A percentile compares a stretch with the other conserved stretches of the same genome.
These are phyloP conservation scores for Gambusia holbrooki DNA, from an alignment of 2,113 vertebrate species.

Conservation along the genomic window DNA sequence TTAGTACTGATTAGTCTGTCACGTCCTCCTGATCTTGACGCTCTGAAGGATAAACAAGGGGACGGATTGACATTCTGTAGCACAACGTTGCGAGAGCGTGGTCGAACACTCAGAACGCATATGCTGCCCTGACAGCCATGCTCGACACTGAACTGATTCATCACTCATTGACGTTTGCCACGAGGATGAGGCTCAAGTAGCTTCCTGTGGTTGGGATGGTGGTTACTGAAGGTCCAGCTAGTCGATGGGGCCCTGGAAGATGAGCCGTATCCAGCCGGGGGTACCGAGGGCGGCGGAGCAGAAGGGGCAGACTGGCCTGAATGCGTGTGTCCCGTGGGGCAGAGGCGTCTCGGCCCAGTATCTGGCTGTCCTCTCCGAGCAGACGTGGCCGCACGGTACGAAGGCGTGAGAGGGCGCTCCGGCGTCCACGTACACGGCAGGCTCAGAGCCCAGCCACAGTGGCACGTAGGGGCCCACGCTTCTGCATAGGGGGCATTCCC, in stretches of 20 bases:
- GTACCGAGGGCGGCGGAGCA: constrained; percentile 89
- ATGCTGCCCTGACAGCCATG: background rate
- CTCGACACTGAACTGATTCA: background rate
- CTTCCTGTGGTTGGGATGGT: constrained; percentile 39
- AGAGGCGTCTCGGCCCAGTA: constrained; percentile 96
- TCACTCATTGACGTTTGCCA: constrained; percentile 10
- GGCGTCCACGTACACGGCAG: constrained; percentile 93
- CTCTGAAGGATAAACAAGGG: constrained; percentile 57
- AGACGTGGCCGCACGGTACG: constrained; percentile 95
- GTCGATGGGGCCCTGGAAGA: constrained; percentile 98
- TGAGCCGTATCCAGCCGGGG: constrained; percentile 90
- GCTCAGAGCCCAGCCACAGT: constrained; percentile 95
- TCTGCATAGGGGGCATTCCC: constrained; percentile 96
- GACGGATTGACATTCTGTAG: constrained; percentile 42
- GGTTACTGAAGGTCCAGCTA: constrained; percentile 63
- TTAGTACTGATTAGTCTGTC: background rate
- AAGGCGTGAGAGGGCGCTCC: constrained; percentile 93
- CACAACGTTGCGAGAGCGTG: constrained; percentile 5
- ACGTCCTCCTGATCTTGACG: constrained; percentile 15
- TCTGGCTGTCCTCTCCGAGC: constrained; percentile 92
- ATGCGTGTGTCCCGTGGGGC: constrained; percentile 96
- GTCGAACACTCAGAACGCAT: background rate
- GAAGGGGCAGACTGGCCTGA: constrained; percentile 96
- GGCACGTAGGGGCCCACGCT: constrained; percentile 95
- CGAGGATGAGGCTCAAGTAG: constrained; percentile 47